Evolutionary conservation across 2,113 vertebrate species (phyloP).

Genomic region (Perca flavescens): DNA sequence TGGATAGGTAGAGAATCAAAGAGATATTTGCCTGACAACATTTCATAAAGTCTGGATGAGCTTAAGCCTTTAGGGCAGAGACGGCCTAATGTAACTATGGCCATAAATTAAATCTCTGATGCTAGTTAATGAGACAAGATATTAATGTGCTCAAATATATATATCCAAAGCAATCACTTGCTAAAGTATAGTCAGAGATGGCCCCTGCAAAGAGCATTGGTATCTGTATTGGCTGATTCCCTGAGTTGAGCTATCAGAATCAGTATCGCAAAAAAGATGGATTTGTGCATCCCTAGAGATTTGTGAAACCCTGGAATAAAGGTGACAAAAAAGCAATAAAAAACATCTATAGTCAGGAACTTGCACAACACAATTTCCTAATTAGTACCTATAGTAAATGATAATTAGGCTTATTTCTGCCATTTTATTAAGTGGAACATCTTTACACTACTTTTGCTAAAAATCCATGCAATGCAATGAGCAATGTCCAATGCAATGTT

Average conservation of each 20-base stretch:
- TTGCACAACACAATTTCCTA: not conserved
- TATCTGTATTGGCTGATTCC: not conserved
- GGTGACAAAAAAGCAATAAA: not conserved
- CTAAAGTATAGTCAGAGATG: not conserved
- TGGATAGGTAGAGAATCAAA: not conserved
- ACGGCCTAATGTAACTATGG: not conserved
- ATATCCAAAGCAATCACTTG: not conserved
- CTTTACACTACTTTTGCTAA: not conserved
- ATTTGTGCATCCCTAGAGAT: not conserved
- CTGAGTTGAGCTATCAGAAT: not conserved
- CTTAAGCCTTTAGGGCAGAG: not conserved
- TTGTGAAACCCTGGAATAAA: not conserved
- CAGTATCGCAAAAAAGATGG: not conserved
- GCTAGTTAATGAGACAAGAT: not conserved
- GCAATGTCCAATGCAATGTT: not conserved
- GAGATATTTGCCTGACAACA: not conserved
- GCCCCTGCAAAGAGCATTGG: not conserved
- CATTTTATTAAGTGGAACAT: not conserved
- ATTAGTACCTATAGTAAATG: not conserved
- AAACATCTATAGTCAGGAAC: not conserved
- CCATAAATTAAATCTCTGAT: not conserved
- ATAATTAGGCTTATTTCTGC: no score
- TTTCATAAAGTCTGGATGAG: not conserved
- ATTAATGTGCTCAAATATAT: slow-evolving; percentile 5
- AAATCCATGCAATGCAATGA: not conserved